phyloP scores from a whole-genome alignment of 2,888 invertebrate species.

The Cryptocheilus praepositus region DNA sequence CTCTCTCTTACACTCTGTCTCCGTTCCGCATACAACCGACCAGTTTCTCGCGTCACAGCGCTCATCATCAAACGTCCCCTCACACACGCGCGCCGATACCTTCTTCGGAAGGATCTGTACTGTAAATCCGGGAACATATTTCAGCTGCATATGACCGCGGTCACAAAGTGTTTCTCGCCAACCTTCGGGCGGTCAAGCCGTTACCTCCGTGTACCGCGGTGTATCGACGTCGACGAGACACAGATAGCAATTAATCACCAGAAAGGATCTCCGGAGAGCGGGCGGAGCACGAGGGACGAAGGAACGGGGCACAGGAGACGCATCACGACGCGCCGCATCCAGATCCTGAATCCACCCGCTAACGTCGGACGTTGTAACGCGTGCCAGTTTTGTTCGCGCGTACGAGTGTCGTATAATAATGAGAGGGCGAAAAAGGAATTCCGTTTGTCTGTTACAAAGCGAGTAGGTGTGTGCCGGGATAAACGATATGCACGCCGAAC shows the following conservation, averaged over 20 bases:
- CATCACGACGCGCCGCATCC: too few relatives aligned
- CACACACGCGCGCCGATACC: neutral
- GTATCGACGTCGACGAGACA: conserved; percentile 61
- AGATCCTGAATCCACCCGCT: conserved; percentile 11
- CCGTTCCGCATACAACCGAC: too few relatives aligned
- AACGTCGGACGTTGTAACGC: conserved; percentile 28
- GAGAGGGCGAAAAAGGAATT: conserved; percentile 45
- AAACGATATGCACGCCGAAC: conserved; percentile 49
- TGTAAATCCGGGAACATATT: conserved; percentile 1
- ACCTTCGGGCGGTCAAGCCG: conserved; percentile 18
- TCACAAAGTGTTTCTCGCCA: conserved; percentile 26
- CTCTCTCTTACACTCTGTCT: too few relatives aligned
- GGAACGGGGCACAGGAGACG: neutral
- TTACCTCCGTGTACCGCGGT: conserved; percentile 31
- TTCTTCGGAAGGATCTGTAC: too few relatives aligned
- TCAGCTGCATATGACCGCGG: conserved; percentile 1
- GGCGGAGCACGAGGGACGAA: neutral
- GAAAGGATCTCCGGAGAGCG: conserved; percentile 35
- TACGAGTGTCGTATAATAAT: conserved; percentile 44
- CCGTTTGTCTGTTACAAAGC: conserved; percentile 50
- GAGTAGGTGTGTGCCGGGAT: conserved; percentile 45
- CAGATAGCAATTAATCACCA: conserved; percentile 70
- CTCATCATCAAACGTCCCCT: neutral
- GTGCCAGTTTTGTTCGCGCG: conserved; percentile 43
- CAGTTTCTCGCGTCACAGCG: neutral